Evolutionary conservation across 2,888 invertebrate species (phyloP), one percentile per base, ranked within the genome.

Genomic region (Synergus japonicus): DNA sequence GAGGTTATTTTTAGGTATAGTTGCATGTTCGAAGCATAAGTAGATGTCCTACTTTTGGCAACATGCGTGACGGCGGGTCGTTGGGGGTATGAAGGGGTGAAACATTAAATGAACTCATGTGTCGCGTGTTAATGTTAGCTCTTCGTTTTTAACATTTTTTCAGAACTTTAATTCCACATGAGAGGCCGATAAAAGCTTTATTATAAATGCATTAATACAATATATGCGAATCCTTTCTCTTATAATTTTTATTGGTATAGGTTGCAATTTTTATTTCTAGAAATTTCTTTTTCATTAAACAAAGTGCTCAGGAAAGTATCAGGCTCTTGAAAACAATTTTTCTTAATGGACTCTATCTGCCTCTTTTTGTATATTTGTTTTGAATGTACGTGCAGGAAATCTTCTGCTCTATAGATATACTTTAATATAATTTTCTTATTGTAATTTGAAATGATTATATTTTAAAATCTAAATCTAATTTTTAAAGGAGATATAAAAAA

Each of bases 11-110:
- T 73, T 73, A 73, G 18, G 37, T n/a, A 41, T 37, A 15, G 49
- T 49, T 54, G 73, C 73, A 73, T 49, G 73, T 73, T 54, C n/a
- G 54, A 54, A 37, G 13, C 22, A 1, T 4, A 63, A 7, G 54
- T 73, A 54, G 73, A 54, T 73, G 73, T 37, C 37, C 73, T 73
- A 73, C 54, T 54, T 73, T 54, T 37, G 49, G 73, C 69, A 49
- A 41, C 15, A n/a, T 73, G 73, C 73, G 54, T 54, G 73, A 73
- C 73, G 37, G 37, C 37, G 37, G 37, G 4, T 73, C 54, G n/a
- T 73, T n/a, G 37, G n/a, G 54, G 73, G 37, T 41, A 37, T 22
- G 22, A 22, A 54, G n/a, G 10, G 54, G n/a, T 37, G 22, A 37
- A 18, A 43, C 43, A 43, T 49, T 13, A 65, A 46, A 66, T 66